Conservation (phyloP, 92 coral and sea anemone genomes). For the Porites evermanni region DNA sequence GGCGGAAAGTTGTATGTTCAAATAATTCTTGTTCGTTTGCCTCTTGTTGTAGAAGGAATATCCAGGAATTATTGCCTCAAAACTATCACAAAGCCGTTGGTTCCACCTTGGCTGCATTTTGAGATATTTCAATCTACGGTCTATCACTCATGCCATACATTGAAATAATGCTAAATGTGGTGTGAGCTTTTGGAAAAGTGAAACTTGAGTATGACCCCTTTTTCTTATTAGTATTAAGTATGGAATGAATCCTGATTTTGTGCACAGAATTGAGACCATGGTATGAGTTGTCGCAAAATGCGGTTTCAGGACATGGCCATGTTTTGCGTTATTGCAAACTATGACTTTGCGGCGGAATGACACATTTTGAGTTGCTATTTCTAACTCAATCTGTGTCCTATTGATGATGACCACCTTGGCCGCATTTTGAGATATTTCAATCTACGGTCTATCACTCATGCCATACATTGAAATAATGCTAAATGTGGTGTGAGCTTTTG, state of each 20-base stretch:
- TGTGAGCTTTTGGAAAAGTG: not conserved
- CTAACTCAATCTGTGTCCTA: slow-evolving; percentile 10
- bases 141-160: slow-evolving; percentile 1
- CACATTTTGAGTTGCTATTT: no score
- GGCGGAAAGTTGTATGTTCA: not conserved
- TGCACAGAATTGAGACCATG: not conserved
- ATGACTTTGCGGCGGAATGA: no score
- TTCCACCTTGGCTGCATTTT: not conserved
- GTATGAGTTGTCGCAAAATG: not conserved
- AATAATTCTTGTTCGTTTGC: not conserved
- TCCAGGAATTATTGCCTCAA: not conserved
- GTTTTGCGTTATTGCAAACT: no score
- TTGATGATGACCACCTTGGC: not conserved
- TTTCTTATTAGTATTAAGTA: not conserved
- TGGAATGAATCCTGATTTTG: not conserved
- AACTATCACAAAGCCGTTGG: not conserved
- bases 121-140: slow-evolving; percentile 19
- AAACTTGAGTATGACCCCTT: not conserved
- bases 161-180: slow-evolving; percentile 8
- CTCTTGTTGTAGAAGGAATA: not conserved
- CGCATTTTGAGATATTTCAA: slow-evolving; percentile 24
- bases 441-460: not conserved
- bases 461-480: slow-evolving; percentile 14
- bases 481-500: not conserved
- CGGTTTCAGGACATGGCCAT: no score